Base-by-base conservation (phyloP, 2,888 invertebrate genomes). In the Hipparchia semele region DNA sequence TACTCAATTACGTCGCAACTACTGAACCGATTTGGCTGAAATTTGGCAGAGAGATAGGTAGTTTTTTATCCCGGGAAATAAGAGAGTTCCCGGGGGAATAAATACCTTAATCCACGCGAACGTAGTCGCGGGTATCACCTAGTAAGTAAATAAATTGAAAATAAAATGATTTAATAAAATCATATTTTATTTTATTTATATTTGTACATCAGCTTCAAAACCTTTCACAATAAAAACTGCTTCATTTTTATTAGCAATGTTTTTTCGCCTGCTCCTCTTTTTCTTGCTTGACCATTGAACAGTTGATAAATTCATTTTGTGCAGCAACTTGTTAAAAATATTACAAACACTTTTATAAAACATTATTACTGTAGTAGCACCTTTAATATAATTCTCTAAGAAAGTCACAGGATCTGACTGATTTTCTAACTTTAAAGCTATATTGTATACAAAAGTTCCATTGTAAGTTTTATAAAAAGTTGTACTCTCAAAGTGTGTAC, bases 401-500 rank as follows among this genome's bases (percentile, higher is more conserved):
- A 95, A 96, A 59, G 81, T 82, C 46, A 90, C 85, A 0, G 96
- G 88, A 80, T 96, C 93, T 0, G 83, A 76, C 39, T 96, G 94
- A 76, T 91, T 94, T 75, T 94, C 95, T 66, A 97, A 91, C 86
- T 95, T 95, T 49, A 89, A 87, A 73, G 95, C 95, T 46, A 96
- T 87, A 89, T 97, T 97, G 80, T 97, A 97, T 0, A 96, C 84
- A 86, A 97, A 96, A 0, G 97, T 96, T 0, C 97, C 97, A 86
- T 97, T 96, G 78, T 95, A 97, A 75, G 95, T 91, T 80, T 95
- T 95, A n/a, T 95, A 94, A 81, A 96, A 94, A 56, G 92, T 88
- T 59, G 95, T 94, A 77, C 90, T 86, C 54, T 91, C 83, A 81
- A 95, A 95, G 0, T 96, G 96, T 73, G 87, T 91, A 72, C 94